Evolutionary conservation across 1,140 invertebrate species (phyloP).

Genomic region (Heliconius melpomene): DNA sequence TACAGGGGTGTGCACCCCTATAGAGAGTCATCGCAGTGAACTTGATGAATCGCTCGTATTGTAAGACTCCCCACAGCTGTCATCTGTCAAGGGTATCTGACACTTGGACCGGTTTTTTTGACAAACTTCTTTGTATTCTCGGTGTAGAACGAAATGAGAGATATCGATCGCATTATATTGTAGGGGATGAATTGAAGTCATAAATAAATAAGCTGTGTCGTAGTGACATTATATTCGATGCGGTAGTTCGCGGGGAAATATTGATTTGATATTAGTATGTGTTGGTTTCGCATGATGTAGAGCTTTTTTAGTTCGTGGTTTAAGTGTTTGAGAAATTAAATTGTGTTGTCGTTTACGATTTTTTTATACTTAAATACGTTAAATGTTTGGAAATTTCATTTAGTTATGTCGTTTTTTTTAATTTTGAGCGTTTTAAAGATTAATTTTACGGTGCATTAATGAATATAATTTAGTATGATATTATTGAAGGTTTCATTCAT

Average conservation of each 20-base stretch:
- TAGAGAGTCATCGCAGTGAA: slow-evolving; percentile 57
- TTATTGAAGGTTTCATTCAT: no score
- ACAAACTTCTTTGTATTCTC: slow-evolving; percentile 64
- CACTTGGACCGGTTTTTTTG: slow-evolving; percentile 73
- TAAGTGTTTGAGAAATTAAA: background rate
- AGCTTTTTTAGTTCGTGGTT: slow-evolving; percentile 9
- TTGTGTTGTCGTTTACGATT: background rate
- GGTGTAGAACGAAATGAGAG: slow-evolving; percentile 68
- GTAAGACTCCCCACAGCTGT: slow-evolving; percentile 72
- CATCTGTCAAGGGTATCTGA: slow-evolving; percentile 74
- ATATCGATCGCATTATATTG: slow-evolving; percentile 76
- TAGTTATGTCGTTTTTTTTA: no score
- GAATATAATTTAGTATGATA: no score
- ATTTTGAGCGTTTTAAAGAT: no score
- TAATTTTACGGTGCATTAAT: no score
- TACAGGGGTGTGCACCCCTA: slow-evolving; percentile 60
- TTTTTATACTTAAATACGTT: no score
- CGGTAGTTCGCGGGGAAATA: slow-evolving; percentile 56
- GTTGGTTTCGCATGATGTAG: background rate
- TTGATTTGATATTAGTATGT: background rate
- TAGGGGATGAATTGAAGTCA: slow-evolving; percentile 72
- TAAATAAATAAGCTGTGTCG: slow-evolving; percentile 78
- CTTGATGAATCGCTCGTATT: slow-evolving; percentile 72
- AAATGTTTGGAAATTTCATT: no score
- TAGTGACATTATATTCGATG: slow-evolving; percentile 54